phyloP scores from a whole-genome alignment of 2,797 vertebrate species.

The Petrocephalus sullivani region DNA sequence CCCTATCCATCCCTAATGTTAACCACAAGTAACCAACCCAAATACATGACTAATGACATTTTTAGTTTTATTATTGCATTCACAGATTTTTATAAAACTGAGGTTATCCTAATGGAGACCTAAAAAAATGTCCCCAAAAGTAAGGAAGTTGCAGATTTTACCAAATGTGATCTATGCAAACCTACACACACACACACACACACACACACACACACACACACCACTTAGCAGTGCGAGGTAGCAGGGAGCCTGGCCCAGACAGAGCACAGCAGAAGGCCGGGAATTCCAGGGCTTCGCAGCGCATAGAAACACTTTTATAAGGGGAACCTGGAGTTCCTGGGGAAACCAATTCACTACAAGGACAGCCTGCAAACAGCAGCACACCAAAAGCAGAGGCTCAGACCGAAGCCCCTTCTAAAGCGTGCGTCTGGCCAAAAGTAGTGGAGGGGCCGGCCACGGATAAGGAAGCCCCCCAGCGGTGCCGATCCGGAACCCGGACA shows the following conservation, averaged over 20 bases:
- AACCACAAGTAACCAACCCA: too few relatives aligned
- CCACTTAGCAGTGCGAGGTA: neutral
- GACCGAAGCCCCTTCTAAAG: neutral
- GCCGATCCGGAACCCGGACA: neutral
- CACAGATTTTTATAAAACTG: too few relatives aligned
- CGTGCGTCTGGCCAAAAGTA: neutral
- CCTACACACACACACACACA: neutral
- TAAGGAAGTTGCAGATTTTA: too few relatives aligned
- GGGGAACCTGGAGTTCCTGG: neutral
- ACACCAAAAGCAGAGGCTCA: neutral
- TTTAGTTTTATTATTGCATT: too few relatives aligned
- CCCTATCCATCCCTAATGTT: too few relatives aligned
- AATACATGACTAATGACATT: too few relatives aligned
- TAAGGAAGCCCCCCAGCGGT: neutral
- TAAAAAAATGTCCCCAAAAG: too few relatives aligned
- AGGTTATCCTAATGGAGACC: too few relatives aligned
- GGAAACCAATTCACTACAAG: neutral
- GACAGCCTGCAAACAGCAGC: neutral
- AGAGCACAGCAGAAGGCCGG: neutral
- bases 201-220: neutral
- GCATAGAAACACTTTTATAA: neutral
- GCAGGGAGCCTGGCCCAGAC: neutral
- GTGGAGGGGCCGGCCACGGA: neutral
- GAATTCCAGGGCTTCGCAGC: neutral
- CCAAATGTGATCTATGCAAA: too few relatives aligned